Conservation (phyloP, 2,797 vertebrate genomes). For the Cirrhinus molitorella region DNA sequence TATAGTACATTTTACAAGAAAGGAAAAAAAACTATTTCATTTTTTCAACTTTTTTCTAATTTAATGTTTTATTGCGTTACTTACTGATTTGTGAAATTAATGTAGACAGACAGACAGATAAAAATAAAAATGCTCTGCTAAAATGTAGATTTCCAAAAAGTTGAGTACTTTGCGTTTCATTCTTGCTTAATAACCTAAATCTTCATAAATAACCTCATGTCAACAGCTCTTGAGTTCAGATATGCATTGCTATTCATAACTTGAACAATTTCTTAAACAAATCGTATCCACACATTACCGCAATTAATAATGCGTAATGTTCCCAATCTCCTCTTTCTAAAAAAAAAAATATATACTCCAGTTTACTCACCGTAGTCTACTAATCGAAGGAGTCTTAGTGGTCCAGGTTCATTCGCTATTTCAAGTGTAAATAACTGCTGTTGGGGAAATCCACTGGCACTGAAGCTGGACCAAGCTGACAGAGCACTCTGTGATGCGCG, state of each 20-base stretch:
- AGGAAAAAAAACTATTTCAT: no score
- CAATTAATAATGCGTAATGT: not conserved
- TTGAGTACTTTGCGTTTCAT: no score
- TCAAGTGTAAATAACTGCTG: not conserved
- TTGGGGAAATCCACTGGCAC: not conserved
- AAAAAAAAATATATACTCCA: not conserved
- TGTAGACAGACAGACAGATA: no score
- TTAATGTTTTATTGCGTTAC: no score
- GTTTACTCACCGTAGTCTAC: slow-evolving; percentile 11
- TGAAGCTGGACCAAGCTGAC: not conserved
- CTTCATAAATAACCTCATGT: not conserved
- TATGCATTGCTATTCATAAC: not conserved
- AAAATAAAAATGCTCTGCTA: no score
- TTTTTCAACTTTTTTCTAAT: no score
- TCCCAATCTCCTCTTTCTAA: not conserved
- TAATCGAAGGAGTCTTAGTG: not conserved
- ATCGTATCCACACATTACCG: not conserved
- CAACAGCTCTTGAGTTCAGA: not conserved
- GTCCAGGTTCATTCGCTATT: not conserved
- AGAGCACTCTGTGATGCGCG: slow-evolving; percentile 5
- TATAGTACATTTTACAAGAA: no score
- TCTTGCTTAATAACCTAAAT: not conserved
- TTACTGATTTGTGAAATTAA: no score
- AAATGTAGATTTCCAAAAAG: not conserved
- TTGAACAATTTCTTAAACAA: not conserved